Base-by-base conservation (phyloP, 2,113 vertebrate species). In the Numida meleagris region DNA sequence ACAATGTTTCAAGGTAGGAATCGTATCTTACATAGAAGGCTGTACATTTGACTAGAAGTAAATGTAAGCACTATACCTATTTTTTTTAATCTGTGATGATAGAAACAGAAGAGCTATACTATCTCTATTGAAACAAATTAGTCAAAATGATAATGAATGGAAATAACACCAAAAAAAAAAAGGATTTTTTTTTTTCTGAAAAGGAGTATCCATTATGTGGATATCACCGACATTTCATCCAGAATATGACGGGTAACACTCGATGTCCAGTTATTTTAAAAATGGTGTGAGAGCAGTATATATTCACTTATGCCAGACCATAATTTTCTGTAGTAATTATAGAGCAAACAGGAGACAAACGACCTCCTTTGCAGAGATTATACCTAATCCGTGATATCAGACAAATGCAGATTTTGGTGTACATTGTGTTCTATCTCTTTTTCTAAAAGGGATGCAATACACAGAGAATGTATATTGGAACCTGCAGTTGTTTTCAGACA, bases 271-370 rank as follows among this genome's bases (percentile, higher is more conserved):
- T 66, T 58, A 61, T 62, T 90, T 94, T 50, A 13, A 87, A 88
- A 87, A 31, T n/a, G 68, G 7, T 76, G 13, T 62, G 45, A 77
- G 63, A 89, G 62, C 40, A 58, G 11, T 66, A 20, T 80, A 86
- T 90, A 42, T 53, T 86, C 4, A 27, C 66, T 77, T 92, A 55
- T 80, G 18, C 5, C 8, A 87, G 62, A 48, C 7, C n/a, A 63
- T 77, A 55, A 82, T 91, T 95, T 94, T 94, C 59, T 78, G 23
- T 78, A 55, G 46, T 86, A 94, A 94, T 93, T 88, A 74, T 33
- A 80, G 67, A 73, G 46, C 62, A 89, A 92, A 85, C 14, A 82
- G 84, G 66, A 95, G 79, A 62, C 58, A 92, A 71, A 77, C 74
- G 81, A 90, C 81, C 50, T 65, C 62, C 48, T 93, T 72, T 89